These are phyloP conservation scores for Cynaeus angustus DNA, from an alignment of 2,888 invertebrate species.

Conservation along the genomic window DNA sequence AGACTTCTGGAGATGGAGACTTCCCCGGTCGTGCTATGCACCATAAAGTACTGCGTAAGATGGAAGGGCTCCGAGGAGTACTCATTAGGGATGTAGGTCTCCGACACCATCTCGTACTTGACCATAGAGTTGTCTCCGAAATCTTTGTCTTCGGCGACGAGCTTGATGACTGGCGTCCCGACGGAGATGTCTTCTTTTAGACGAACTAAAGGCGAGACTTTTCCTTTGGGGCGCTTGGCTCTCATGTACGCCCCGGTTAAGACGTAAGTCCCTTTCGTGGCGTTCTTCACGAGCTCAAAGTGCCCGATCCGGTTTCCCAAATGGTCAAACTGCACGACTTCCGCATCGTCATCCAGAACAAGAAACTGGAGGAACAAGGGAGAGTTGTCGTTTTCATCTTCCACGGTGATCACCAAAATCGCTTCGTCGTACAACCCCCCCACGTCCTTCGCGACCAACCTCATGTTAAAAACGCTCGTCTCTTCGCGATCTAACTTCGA, in stretches of 20 bases:
- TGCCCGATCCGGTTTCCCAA: constrained; percentile 72
- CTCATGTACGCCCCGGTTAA: constrained; percentile 62
- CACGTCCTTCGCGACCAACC: constrained; percentile 83
- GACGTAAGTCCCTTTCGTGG: constrained; percentile 59
- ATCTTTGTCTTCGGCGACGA: constrained; percentile 84
- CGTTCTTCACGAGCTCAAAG: constrained; percentile 68
- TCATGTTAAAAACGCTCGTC: constrained; percentile 79
- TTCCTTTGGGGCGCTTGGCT: constrained; percentile 60
- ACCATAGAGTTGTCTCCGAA: constrained; percentile 81
- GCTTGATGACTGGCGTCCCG: constrained; percentile 80
- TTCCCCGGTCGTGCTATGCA: constrained; percentile 85
- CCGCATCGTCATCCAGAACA: constrained; percentile 80
- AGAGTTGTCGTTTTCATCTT: constrained; percentile 88
- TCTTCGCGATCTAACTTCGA: constrained; percentile 82
- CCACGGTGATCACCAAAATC: constrained; percentile 80
- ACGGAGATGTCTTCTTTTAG: constrained; percentile 83
- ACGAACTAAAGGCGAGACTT: constrained; percentile 77
- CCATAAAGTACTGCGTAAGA: constrained; percentile 81
- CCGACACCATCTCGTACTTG: constrained; percentile 81
- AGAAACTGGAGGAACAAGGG: constrained; percentile 83
- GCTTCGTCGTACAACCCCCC: constrained; percentile 85
- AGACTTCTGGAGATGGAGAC: constrained; percentile 81
- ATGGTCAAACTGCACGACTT: constrained; percentile 78
- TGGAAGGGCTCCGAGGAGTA: constrained; percentile 71
- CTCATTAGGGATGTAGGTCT: constrained; percentile 78